Evolutionary conservation across 2,888 invertebrate species (phyloP), one percentile per base, ranked within the genome.

Genomic region (Pandemis corylana): DNA sequence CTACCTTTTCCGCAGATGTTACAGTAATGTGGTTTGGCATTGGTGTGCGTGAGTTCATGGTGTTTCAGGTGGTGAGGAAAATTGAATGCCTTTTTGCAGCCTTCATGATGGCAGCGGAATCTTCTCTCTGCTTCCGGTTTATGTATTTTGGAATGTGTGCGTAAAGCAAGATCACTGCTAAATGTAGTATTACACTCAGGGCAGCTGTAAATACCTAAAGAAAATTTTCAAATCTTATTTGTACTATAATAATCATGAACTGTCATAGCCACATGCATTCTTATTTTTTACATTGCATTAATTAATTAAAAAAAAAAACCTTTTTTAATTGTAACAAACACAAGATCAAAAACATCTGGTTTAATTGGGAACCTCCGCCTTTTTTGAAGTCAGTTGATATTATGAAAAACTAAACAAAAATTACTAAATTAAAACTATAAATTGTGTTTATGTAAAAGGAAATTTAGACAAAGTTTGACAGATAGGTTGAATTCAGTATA

Each of bases 51-150:
- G 44, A 92, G 79, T 77, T 92, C 90, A 78, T 95, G 95, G 75
- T 94, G 90, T 76, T 89, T 92, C 75, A 93, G 80, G 79, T 95
- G 94, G 73, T 94, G 94, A 2, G 86, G 79, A 77, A 93, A 94
- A 79, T 94, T 94, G 79, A 95, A 95, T 10, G 89, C 82, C 80
- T 94, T 94, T 3, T 80, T 79, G 79, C 95, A 95, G 28, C 89
- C 89, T 0, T 74, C 71, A 72, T 84, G 84, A 62, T 83, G 83
- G 78, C 95, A 95, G 28, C 83, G 85, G 76, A 87, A 93, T 41
- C 85, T 83, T 66, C 92, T 83, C 77, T 94, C 90, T 0, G 89
- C 85, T 77, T 85, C 85, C 0, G 89, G 87, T 56, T 85, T 89
- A 80, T 95, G 95, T 0, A 85, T 88, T 78, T 90, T 89, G 80